Evolutionary conservation across 2,113 vertebrate genomes (phyloP).

Genomic region (Nansenia antarctica): DNA sequence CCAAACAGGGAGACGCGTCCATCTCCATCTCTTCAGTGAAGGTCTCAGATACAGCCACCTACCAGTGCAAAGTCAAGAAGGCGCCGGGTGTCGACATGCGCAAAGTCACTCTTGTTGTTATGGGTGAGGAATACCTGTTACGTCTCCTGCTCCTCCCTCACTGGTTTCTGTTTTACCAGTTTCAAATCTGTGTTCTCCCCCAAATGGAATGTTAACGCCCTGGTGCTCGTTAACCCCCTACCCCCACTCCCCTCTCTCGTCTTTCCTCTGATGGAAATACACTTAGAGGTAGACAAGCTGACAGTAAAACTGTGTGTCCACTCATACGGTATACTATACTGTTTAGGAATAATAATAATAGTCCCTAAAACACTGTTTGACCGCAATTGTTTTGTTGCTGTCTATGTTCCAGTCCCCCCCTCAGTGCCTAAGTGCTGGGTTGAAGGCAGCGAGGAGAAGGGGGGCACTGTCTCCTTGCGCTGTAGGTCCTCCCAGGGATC

Average conservation of each 20-base stretch:
- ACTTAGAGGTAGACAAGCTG: background rate
- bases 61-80: constrained; percentile 93
- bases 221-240: background rate
- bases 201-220: constrained; percentile 28
- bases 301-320: background rate
- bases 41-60: constrained; percentile 81
- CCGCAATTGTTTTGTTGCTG: background rate
- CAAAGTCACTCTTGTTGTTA: constrained; percentile 82
- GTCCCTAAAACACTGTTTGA: too few species aligned
- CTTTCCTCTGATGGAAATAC: background rate
- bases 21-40: constrained; percentile 75
- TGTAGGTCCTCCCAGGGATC: constrained; percentile 78
- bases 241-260: background rate
- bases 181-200: constrained; percentile 26
- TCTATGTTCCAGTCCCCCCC: constrained; percentile 72
- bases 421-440: constrained; percentile 82
- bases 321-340: background rate
- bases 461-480: constrained; percentile 73
- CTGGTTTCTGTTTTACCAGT: constrained; percentile 55
- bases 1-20: constrained; percentile 83
- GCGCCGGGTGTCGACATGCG: constrained; percentile 80
- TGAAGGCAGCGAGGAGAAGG: constrained; percentile 74
- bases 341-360: too few species aligned
- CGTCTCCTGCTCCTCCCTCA: background rate
- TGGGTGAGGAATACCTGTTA: constrained; percentile 73